Base-by-base conservation (phyloP, 2,888 invertebrate species). In the Malthinus seriepunctatus region DNA sequence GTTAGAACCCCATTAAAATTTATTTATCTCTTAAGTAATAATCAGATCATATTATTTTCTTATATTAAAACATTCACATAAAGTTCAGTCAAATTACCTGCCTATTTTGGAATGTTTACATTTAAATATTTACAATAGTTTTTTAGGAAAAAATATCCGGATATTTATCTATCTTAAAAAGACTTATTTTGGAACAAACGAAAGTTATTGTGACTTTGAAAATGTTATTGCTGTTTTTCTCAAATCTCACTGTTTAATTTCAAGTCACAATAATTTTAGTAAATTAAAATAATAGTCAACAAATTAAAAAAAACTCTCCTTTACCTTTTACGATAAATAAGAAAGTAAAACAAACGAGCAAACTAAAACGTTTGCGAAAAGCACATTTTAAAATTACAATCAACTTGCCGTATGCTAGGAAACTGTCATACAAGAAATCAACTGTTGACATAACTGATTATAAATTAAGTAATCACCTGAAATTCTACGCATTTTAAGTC, bases 401-500 rank as follows among this genome's bases (percentile, higher is more conserved):
- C 23, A 31, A 38, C 56, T 58, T 46, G 51, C 44, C 39, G 56
- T 58, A 62, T 63, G 65, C 65, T 67, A 79, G 69, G 79, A 91
- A 74, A 90, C 90, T 56, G 90, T 90, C 82, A 94, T 87, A 74
- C 91, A 92, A 48, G 91, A 91, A 59, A 94, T 91, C 69, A 95
- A 79, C 78, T 93, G 92, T 74, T 93, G 90, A 77, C 94, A 94
- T 37, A 94, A 82, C 76, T 92, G 91, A 63, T 91, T 91, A 73
- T 93, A 94, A 73, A 93, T 91, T 67, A 89, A 82, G 77, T 91
- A 91, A 78, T 95, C 94, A 4, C 94, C 94, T 0, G 93, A 93
- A 69, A 95, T 91, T 72, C 93, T 81, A 53, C 93, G 81, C 86
- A 95, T 86, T 69, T 93, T 93, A 69, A 94, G 83, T 6, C 92